A percentile compares a stretch with the other conserved stretches of the same genome.
Evolutionary conservation across 2,888 invertebrate genomes (phyloP).

Genomic region (Trileptium ribeirensis): DNA sequence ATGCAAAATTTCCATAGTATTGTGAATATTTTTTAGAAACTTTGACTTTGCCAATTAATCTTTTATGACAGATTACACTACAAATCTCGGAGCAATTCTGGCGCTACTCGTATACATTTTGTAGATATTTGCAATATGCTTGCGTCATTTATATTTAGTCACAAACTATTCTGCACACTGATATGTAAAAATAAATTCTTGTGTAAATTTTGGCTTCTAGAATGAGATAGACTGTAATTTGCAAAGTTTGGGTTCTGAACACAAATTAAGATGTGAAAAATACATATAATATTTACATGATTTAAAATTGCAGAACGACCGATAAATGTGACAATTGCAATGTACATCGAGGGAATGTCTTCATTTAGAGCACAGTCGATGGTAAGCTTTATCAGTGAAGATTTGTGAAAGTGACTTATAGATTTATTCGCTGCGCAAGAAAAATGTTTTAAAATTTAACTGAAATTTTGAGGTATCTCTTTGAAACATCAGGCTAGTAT

Average conservation of each 20-base stretch:
- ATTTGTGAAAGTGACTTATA: too few relatives aligned
- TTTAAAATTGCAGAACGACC: conserved; percentile 16
- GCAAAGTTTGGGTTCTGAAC: not conserved
- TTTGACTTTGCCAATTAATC: too few relatives aligned
- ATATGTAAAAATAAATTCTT: not conserved
- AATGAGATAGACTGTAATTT: not conserved
- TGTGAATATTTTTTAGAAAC: too few relatives aligned
- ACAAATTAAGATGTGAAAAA: not conserved
- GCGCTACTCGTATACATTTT: too few relatives aligned
- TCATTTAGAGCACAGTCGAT: conserved; percentile 23
- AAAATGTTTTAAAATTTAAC: not conserved
- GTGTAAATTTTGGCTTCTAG: not conserved
- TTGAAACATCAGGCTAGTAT: too few relatives aligned
- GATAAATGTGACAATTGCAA: conserved; percentile 18
- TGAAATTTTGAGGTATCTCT: not conserved
- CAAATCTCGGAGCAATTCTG: too few relatives aligned
- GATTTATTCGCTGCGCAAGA: too few relatives aligned
- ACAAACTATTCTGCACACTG: not conserved
- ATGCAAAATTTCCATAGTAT: too few relatives aligned
- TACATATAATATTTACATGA: not conserved
- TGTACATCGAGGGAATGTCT: conserved; percentile 28
- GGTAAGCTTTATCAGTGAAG: too few relatives aligned
- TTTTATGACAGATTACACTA: too few relatives aligned
- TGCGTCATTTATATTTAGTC: too few relatives aligned
- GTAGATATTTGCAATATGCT: too few relatives aligned